phyloP scores from a whole-genome alignment of 2,888 invertebrate genomes.

The Cryptus viduatorius region DNA sequence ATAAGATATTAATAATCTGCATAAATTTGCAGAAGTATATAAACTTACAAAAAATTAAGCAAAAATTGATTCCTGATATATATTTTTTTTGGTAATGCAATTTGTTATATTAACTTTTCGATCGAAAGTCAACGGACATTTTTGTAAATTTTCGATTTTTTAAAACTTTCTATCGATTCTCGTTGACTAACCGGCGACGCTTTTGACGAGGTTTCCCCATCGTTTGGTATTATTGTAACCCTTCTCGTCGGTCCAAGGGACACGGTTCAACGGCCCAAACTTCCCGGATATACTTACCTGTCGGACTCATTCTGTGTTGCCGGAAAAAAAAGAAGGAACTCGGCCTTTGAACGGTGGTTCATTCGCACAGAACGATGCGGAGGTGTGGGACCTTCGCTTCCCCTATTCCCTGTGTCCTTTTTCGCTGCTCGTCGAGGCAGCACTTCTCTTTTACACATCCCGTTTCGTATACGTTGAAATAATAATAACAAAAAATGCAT shows the following conservation, averaged over 20 bases:
- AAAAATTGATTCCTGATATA: too few relatives aligned
- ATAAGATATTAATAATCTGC: too few relatives aligned
- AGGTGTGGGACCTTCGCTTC: slow-evolving; percentile 1
- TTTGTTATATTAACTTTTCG: too few relatives aligned
- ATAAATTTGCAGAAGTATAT: too few relatives aligned
- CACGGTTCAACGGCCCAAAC: slow-evolving; percentile 84
- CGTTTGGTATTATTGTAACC: slow-evolving; percentile 34
- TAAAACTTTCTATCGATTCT: slow-evolving; percentile 1
- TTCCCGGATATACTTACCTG: slow-evolving; percentile 83
- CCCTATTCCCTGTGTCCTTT: slow-evolving; percentile 26
- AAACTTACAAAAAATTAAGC: too few relatives aligned
- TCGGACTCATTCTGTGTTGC: slow-evolving; percentile 70
- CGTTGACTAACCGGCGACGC: slow-evolving; percentile 23
- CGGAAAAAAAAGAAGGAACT: slow-evolving; percentile 70
- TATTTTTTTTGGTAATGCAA: too few relatives aligned
- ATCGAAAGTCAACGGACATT: slow-evolving; percentile 22
- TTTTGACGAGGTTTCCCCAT: slow-evolving; percentile 10
- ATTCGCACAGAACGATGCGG: slow-evolving; percentile 57
- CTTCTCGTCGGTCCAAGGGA: slow-evolving; percentile 55
- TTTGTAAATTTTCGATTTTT: background rate
- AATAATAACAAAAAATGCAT: background rate
- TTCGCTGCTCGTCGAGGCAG: slow-evolving; percentile 29
- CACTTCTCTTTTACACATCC: slow-evolving; percentile 24
- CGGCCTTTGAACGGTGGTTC: slow-evolving; percentile 41
- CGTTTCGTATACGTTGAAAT: background rate